A percentile compares a stretch with the other conserved stretches of the same genome.
Evolutionary conservation across 2,888 invertebrate species (phyloP).

Genomic region (Cantharis flavilabris): DNA sequence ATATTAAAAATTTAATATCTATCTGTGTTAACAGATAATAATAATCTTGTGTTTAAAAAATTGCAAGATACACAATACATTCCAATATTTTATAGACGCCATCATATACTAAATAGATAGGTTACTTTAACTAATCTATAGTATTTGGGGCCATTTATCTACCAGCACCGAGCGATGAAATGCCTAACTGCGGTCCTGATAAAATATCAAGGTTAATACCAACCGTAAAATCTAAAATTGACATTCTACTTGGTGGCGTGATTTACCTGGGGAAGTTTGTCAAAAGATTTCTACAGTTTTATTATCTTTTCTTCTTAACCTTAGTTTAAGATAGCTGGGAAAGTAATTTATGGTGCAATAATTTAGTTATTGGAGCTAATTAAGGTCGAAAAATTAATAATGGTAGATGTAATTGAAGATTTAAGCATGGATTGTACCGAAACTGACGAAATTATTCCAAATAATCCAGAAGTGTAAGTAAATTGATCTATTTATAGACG

Average conservation of each 20-base stretch:
- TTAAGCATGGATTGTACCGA: conserved; percentile 49
- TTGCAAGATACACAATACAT: no score
- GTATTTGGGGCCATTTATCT: no score
- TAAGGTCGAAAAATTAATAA: conserved; percentile 30
- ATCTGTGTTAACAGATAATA: no score
- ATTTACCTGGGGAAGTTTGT: neutral
- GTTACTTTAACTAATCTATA: no score
- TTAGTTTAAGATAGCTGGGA: neutral
- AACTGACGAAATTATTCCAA: conserved; percentile 50
- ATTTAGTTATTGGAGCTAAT: neutral
- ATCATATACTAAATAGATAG: no score
- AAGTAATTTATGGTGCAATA: neutral
- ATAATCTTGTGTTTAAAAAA: no score
- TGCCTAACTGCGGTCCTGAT: no score
- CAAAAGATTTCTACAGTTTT: neutral
- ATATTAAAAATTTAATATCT: no score
- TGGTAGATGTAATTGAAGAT: conserved; percentile 52
- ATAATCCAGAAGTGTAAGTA: conserved; percentile 54
- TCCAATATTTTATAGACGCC: no score
- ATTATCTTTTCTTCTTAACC: neutral
- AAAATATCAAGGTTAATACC: neutral
- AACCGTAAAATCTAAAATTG: neutral
- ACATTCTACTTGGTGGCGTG: neutral
- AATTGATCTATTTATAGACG: conserved; percentile 1
- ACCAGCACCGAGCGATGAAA: no score